Base-by-base conservation (phyloP, 2,113 vertebrate species). In the Brachypteracias leptosomus region DNA sequence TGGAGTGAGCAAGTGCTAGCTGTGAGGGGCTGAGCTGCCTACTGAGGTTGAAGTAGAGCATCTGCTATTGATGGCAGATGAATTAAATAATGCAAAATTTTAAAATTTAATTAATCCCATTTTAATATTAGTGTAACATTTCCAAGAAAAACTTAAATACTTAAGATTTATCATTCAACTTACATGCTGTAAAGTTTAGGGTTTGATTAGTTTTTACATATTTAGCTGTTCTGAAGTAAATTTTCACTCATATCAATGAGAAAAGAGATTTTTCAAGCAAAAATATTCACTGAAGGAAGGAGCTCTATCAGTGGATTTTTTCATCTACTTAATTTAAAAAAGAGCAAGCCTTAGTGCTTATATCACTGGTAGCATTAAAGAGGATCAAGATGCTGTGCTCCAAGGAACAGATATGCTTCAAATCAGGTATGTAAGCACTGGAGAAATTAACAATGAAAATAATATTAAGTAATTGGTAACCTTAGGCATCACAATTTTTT, bases 1-100 rank as follows among this genome's bases (percentile, higher is more conserved):
- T 4, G 25, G 22, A 22, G 8, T 9, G n/a, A 63, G 18, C 0
- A 2, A 70, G 15, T 2, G 3, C 11, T 15, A 42, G 6, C 16
- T 17, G 16, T 25, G 22, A 38, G 9, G 8, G 26, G 24, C 20
- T 89, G 35, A 85, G 13, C 13, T 65, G 31, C 15, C 55, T 24
- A 51, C 13, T 6, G 13, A 15, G 6, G 16, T 57, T 75, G 74
- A 71, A 86, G 46, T 33, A 75, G 20, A 59, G 25, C 5, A 74
- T 14, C 10, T 55, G 13, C 16, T 47, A 26, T 26, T 77, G 29
- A 16, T 3, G 81, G 9, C 5, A 42, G 9, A 47, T 16, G 12
- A 72, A n/a, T 46, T 59, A 68, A 51, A n/a, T 29, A 13, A 78
- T n/a, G n/a, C n/a, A 44, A 1, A 24, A 7, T 7, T 38, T 42